A percentile compares a stretch with the other conserved stretches of the same genome.
Evolutionary conservation across 2,113 vertebrate species (phyloP).

Genomic region (Takifugu bimaculatus): DNA sequence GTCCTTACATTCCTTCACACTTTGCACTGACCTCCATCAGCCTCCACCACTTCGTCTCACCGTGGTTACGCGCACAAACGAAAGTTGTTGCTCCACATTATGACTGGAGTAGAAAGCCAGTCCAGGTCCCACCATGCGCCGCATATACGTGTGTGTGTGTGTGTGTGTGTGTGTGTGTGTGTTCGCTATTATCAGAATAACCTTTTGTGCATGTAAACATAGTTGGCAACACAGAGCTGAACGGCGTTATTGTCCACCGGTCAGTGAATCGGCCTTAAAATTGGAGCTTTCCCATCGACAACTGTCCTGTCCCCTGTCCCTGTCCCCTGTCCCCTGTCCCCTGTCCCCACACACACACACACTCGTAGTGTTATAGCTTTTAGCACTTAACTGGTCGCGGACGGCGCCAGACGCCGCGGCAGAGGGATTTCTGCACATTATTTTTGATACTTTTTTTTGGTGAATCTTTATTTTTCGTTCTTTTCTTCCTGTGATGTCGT

Average conservation of each 20-base stretch:
- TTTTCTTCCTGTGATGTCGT: constrained; percentile 22
- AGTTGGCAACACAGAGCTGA: constrained; percentile 37
- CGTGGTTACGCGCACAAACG: constrained; percentile 53
- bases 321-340: not conserved
- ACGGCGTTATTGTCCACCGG: constrained; percentile 41
- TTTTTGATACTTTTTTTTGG: constrained; percentile 27
- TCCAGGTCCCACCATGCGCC: too few relatives aligned
- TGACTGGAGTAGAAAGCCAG: too few relatives aligned
- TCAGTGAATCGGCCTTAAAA: constrained; percentile 68
- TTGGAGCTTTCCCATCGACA: constrained; percentile 40
- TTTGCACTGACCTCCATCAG: constrained; percentile 65
- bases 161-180: too few relatives aligned
- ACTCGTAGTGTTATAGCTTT: constrained; percentile 39
- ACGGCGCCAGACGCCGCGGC: constrained; percentile 48
- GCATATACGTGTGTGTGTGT: not conserved
- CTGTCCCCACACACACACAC: not conserved
- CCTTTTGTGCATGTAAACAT: constrained; percentile 47
- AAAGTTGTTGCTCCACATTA: too few relatives aligned
- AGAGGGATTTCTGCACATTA: constrained; percentile 56
- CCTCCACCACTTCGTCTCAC: constrained; percentile 42
- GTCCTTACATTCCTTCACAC: constrained; percentile 74
- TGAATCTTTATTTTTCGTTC: constrained; percentile 28
- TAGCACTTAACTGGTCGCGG: constrained; percentile 70
- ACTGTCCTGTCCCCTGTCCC: constrained; percentile 33
- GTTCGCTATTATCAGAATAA: too few relatives aligned